These are phyloP conservation scores for Periplaneta americana DNA, from an alignment of 1,140 invertebrate genomes.

Conservation along the genomic window DNA sequence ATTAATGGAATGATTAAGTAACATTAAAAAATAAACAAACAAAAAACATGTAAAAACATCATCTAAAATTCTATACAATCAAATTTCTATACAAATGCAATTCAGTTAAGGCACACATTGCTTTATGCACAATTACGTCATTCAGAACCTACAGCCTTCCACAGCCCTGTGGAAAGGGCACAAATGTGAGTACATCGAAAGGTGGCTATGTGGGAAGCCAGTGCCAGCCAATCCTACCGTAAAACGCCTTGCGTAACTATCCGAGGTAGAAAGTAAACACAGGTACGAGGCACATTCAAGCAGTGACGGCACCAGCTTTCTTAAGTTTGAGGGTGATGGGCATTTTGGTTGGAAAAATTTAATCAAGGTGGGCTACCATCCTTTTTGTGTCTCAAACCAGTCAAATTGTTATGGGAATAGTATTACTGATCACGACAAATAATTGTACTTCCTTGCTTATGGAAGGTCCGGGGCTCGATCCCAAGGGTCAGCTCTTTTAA, in stretches of 20 bases:
- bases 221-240: not conserved
- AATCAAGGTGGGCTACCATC: too few species aligned
- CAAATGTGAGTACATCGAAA: not conserved
- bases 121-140: not conserved
- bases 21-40: not conserved
- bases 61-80: not conserved
- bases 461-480: too few species aligned
- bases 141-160: not conserved
- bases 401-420: too few species aligned
- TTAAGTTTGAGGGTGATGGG: too few species aligned
- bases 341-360: too few species aligned
- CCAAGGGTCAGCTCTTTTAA: too few species aligned
- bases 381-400: too few species aligned
- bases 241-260: not conserved
- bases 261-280: not conserved
- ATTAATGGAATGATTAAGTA: not conserved
- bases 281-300: not conserved
- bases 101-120: not conserved
- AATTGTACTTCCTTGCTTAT: too few species aligned
- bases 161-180: not conserved
- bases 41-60: not conserved
- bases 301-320: too few species aligned
- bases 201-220: not conserved
- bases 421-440: too few species aligned
- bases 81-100: not conserved